Percentiles rank a stretch among this genome's conserved stretches.
Conservation (phyloP, 2,797 vertebrate species). For the Hemibagrus guttatus region DNA sequence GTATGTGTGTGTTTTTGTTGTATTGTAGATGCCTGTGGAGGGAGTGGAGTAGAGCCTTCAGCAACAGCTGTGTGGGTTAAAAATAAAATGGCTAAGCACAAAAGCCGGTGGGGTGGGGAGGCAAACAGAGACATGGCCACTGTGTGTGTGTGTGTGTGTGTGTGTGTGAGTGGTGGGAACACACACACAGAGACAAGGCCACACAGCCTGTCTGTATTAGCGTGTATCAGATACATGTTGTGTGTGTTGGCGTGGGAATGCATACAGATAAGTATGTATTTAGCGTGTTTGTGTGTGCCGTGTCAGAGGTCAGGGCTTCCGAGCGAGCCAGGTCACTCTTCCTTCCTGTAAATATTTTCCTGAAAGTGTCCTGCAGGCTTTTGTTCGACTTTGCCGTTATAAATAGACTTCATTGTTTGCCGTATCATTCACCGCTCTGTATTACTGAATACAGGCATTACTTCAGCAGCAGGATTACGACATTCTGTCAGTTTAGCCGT, state of each 20-base stretch:
- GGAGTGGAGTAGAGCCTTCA: slow-evolving; percentile 68
- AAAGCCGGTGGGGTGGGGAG: slow-evolving; percentile 49
- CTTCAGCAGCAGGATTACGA: slow-evolving; percentile 15
- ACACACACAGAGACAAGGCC: slow-evolving; percentile 1
- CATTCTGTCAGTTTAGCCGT: background rate
- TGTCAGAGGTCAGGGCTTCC: slow-evolving; percentile 65
- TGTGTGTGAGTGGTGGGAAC: background rate
- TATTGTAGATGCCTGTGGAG: slow-evolving; percentile 68
- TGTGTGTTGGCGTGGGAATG: slow-evolving; percentile 1
- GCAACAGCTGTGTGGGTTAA: slow-evolving; percentile 75
- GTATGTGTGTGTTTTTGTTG: slow-evolving; percentile 9
- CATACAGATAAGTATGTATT: slow-evolving; percentile 29
- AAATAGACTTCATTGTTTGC: slow-evolving; percentile 62
- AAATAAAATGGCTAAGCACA: slow-evolving; percentile 69
- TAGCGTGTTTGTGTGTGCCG: slow-evolving; percentile 51
- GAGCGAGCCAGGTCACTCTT: slow-evolving; percentile 62
- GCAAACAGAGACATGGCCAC: slow-evolving; percentile 43
- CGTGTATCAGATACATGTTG: background rate
- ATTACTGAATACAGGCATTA: background rate
- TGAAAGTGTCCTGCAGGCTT: slow-evolving; percentile 54
- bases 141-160: slow-evolving; percentile 35
- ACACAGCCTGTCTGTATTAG: slow-evolving; percentile 24
- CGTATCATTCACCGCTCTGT: slow-evolving; percentile 32
- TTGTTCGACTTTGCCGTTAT: slow-evolving; percentile 68
- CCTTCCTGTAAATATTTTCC: slow-evolving; percentile 75